phyloP scores from a whole-genome alignment of 2,888 invertebrate species.

The Eristalinus aeneus region DNA sequence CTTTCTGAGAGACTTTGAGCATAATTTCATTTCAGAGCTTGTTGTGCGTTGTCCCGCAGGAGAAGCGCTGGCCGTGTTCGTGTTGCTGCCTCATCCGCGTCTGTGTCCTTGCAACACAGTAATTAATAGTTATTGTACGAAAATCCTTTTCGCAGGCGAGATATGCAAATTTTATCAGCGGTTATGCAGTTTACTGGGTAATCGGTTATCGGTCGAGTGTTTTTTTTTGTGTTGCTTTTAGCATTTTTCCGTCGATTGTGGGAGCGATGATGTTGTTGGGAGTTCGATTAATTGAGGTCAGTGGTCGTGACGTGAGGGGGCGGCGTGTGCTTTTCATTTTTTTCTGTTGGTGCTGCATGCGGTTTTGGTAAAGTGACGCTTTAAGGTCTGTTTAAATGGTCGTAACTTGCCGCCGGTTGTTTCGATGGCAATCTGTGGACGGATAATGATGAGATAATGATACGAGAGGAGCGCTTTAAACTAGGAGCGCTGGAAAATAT shows the following conservation, averaged over 20 bases:
- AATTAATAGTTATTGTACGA: conserved; percentile 66
- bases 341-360: background rate
- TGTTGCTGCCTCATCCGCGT: background rate
- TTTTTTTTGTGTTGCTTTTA: background rate
- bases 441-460: background rate
- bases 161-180: conserved; percentile 61
- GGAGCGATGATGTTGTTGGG: conserved; percentile 26
- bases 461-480: too few species aligned
- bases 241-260: conserved; percentile 13
- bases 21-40: conserved; percentile 53
- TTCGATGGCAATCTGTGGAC: background rate
- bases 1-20: conserved; percentile 26
- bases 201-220: conserved; percentile 40
- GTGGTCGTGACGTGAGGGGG: background rate
- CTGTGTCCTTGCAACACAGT: conserved; percentile 15
- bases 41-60: conserved; percentile 17
- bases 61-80: background rate
- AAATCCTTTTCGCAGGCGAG: conserved; percentile 46
- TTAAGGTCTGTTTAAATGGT: background rate
- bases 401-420: background rate
- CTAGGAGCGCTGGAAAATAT: too few species aligned
- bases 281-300: conserved; percentile 54
- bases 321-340: background rate
- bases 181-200: conserved; percentile 45
- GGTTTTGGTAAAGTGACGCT: background rate